Conservation (phyloP, 2,888 invertebrate genomes). For the Nematopogon swammerdamellus region DNA sequence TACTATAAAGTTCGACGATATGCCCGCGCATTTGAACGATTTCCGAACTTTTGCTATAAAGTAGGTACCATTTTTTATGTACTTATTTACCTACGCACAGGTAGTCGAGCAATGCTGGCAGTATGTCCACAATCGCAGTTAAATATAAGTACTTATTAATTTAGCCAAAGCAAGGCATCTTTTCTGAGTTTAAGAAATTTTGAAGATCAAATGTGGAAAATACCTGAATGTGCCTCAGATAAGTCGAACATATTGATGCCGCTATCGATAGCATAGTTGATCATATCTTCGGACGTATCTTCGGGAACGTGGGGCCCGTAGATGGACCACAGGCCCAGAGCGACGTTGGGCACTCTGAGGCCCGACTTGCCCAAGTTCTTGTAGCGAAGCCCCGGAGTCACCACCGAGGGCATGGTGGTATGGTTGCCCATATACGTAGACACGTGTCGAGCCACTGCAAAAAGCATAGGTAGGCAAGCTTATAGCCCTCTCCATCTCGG, state of each 20-base stretch:
- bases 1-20: no score
- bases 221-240: constrained; percentile 86
- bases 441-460: constrained; percentile 43
- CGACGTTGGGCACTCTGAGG: constrained; percentile 90
- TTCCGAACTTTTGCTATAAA: no score
- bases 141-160: no score
- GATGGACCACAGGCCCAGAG: constrained; percentile 91
- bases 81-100: no score
- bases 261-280: constrained; percentile 90
- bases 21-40: no score
- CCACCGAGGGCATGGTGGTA: constrained; percentile 61
- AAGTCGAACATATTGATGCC: constrained; percentile 96
- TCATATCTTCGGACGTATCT: constrained; percentile 86
- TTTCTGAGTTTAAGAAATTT: no score
- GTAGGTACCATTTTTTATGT: no score
- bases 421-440: constrained; percentile 54
- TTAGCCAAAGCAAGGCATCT: no score
- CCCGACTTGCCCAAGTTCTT: constrained; percentile 96
- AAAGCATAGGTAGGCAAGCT: constrained; percentile 29
- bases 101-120: no score
- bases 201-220: no score
- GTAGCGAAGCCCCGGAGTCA: constrained; percentile 82
- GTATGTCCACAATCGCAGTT: no score
- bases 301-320: constrained; percentile 74
- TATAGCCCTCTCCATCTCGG: no score